Evolutionary conservation across 2,113 vertebrate species (phyloP), one percentile per base, ranked within the genome.

Genomic region (Nesoenas mayeri): DNA sequence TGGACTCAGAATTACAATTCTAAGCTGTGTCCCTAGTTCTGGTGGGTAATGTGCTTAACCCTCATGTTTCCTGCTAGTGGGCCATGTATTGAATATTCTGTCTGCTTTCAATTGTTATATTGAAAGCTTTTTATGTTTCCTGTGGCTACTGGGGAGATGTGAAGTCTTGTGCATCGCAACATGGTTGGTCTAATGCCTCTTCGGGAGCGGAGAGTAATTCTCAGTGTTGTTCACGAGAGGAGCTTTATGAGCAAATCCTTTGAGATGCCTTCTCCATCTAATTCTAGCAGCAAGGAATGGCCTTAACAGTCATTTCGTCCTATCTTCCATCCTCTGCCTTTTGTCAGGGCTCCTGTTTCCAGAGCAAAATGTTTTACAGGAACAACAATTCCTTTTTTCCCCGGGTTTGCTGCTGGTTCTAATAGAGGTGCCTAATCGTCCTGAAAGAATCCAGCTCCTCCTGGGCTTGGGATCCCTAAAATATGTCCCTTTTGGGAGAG

Each of bases 111-210:
- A 29, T 32, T 54, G 28, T 71, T 24, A 12, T 5, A 1, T 29
- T 10, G 14, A 16, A 24, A 58, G 12, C 15, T 74, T 25, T 12
- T 42, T 47, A 26, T 0, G 0, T 14, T 4, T 4, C 20, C 60
- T 15, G 10, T 34, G 54, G 44, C n/a, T 29, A 5, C 34, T 32
- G 50, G 54, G 57, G 67, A 29, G n/a, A 50, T 9, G 50, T 22
- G 29, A 22, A 29, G 62, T 34, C 11, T 86, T 1, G 0, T 10
- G 53, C 10, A 3, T 11, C 5, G 3, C 36, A 38, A 10, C 66
- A 47, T 17, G 25, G 6, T 34, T 61, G 60, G 22, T 53, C 26
- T 62, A 1, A 50, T 11, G 57, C 36, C 29, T 24, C 69, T 66
- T 31, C 36, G 47, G 70, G 53, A 71, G 32, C 15, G 13, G 31